Base-by-base conservation (phyloP, 2,888 invertebrate genomes). In the Kuschelorhynchus macadamiae region DNA sequence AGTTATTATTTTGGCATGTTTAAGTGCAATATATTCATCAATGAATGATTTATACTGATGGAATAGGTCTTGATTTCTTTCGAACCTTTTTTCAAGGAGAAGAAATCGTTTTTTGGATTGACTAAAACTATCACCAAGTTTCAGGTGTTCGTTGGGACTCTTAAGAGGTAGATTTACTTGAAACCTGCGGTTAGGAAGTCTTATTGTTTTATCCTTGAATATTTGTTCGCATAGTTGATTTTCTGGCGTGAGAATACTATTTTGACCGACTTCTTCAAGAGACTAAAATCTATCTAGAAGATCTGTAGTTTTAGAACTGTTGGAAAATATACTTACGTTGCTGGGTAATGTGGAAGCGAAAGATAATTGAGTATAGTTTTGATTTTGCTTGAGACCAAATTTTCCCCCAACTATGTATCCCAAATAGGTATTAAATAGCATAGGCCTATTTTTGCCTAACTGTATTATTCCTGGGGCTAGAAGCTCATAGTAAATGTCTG, bases 401-500 rank as follows among this genome's bases (percentile, higher is more conserved):
- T 21, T 42, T 9, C 66, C 70, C 1, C 52, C 30, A 8, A 70
- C 17, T 25, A 62, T 61, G 57, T 57, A 63, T 8, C 70, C 70
- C 16, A 71, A 32, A 20, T 65, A 47, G 3, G 60, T 65, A 32
- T 68, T 65, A 41, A 62, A 11, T 25, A 65, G 20, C 30, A 20
- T 32, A 2, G 67, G 71, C 8, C 55, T 16, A 9, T 20, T 20
- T 2, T 59, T 53, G n/a, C 67, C 63, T 11, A 70, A 16, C 39
- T 52, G 36, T 20, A 50, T 5, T 9, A 57, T 25, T 30, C 53
- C 59, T 11, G n/a, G 39, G 8, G 11, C 33, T 14, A 67, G 17
- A 14, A 70, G 12, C 12, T 56, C 47, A 47, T 56, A 53, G 30
- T 63, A 67, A 4, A 64, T 3, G 50, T 71, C 67, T 1, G 53